Conservation (phyloP, 2,888 invertebrate species). For the Microctonus hyperodae region DNA sequence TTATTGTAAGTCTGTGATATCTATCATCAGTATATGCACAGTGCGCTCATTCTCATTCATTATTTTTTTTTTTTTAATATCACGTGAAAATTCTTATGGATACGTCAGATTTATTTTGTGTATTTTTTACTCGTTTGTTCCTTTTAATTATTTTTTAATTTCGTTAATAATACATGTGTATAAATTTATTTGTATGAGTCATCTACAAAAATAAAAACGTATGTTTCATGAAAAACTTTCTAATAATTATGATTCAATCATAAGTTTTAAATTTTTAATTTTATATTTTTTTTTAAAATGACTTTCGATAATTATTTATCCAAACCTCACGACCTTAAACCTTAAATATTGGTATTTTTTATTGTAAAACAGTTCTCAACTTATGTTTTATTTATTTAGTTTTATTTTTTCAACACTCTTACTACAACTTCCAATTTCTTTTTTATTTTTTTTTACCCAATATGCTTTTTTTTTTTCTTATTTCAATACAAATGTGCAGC, state of each 20-base stretch:
- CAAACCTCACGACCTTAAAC: slow-evolving; percentile 60
- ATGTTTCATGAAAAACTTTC: slow-evolving; percentile 47
- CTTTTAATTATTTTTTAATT: neutral
- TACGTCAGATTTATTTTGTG: too few species aligned
- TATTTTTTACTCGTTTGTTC: too few species aligned
- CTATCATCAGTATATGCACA: slow-evolving; percentile 52
- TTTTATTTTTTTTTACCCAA: slow-evolving; percentile 27
- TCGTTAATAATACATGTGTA: slow-evolving; percentile 27
- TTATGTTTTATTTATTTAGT: slow-evolving; percentile 46
- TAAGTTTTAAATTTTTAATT: slow-evolving; percentile 41
- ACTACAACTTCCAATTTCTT: slow-evolving; percentile 16
- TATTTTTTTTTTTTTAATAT: slow-evolving; percentile 18
- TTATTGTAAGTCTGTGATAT: slow-evolving; percentile 52
- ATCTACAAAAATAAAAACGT: slow-evolving; percentile 53
- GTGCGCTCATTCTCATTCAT: slow-evolving; percentile 32
- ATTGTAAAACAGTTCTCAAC: slow-evolving; percentile 56
- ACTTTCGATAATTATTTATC: slow-evolving; percentile 57
- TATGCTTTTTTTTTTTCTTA: slow-evolving; percentile 18
- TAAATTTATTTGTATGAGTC: slow-evolving; percentile 42
- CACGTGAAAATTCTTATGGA: too few species aligned
- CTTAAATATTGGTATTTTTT: slow-evolving; percentile 48
- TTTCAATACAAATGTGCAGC: slow-evolving; percentile 34
- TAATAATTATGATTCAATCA: slow-evolving; percentile 51
- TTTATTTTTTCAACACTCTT: slow-evolving; percentile 30
- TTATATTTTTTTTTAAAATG: slow-evolving; percentile 16